Conservation (phyloP, 2,797 vertebrate species). For the Rhynchonycteris naso region DNA sequence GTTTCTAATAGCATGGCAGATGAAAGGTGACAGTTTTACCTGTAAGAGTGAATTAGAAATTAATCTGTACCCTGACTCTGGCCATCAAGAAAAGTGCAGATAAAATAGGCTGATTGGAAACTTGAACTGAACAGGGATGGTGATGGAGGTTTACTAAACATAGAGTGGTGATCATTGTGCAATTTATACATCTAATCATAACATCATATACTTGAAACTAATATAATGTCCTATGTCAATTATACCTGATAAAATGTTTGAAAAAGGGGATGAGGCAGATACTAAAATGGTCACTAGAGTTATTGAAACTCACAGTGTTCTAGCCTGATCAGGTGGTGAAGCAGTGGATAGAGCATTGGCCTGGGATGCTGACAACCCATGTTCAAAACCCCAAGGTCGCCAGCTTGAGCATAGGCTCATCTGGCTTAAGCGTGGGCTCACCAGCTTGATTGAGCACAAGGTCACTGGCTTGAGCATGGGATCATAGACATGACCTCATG, state of each 20-base stretch:
- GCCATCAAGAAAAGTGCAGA: not conserved
- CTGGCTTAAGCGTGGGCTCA: too few relatives aligned
- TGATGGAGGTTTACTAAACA: not conserved
- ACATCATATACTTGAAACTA: not conserved
- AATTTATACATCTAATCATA: not conserved
- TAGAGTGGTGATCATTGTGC: not conserved
- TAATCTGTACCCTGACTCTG: not conserved
- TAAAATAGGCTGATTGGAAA: conserved; percentile 6
- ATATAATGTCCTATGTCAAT: not conserved
- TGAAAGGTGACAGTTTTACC: not conserved
- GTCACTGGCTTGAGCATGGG: too few relatives aligned
- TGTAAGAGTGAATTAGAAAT: not conserved
- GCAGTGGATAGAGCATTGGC: too few relatives aligned
- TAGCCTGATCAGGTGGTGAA: too few relatives aligned
- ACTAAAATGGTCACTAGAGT: not conserved
- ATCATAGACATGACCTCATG: too few relatives aligned
- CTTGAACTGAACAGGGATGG: not conserved
- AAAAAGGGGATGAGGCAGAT: not conserved
- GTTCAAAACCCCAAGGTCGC: too few relatives aligned
- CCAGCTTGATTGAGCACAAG: too few relatives aligned
- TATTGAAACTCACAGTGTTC: not conserved
- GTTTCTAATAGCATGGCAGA: not conserved
- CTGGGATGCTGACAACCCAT: too few relatives aligned
- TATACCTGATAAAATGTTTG: not conserved
- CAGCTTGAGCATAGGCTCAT: too few relatives aligned